Evolutionary conservation across 2,797 vertebrate genomes (phyloP), one percentile per base, ranked within the genome.

Genomic region (Sebastes minor): DNA sequence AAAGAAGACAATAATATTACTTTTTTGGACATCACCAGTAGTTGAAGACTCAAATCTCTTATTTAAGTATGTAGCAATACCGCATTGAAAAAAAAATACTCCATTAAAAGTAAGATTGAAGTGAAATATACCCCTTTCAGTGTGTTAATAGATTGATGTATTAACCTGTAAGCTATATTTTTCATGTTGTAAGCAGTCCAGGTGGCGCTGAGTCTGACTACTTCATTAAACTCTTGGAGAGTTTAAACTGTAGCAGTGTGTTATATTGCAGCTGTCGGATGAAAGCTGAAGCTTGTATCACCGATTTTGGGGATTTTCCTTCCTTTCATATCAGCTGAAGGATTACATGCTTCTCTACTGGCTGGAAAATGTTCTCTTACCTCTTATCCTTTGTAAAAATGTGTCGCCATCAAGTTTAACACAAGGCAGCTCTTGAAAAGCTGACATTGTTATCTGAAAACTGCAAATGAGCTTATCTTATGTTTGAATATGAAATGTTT

Each of bases 151-250:
- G 60, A 42, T 59, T 68, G 22, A 55, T 57, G 71, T 66, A 62
- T 75, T 70, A 82, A 71, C 70, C 23, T 72, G 9, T 6, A 8
- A 57, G 42, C 6, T 22, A 4, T 55, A 30, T 61, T 66, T 88
- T 82, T n/a, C 20, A 56, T 66, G 74, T 12, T 82, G 71, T 63
- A 55, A 72, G 68, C 38, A 55, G 74, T 83, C 77, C 72, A 84
- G 42, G 74, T 81, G 63, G 60, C 49, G 14, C 72, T 14, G 5
- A 67, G 46, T 70, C 42, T 23, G 57, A 59, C 63, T 68, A 4
- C 76, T 81, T 81, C 56, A 59, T 83, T 76, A 46, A 28, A 16
- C 23, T 63, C 23, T 14, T 61, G 69, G 69, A 61, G 42, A 57
- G 30, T 72, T 74, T 59, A 60, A 59, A 56, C 65, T 67, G 30